Evolutionary conservation across 2,797 vertebrate genomes (phyloP).

Genomic region (Schizothorax lantsangensis): DNA sequence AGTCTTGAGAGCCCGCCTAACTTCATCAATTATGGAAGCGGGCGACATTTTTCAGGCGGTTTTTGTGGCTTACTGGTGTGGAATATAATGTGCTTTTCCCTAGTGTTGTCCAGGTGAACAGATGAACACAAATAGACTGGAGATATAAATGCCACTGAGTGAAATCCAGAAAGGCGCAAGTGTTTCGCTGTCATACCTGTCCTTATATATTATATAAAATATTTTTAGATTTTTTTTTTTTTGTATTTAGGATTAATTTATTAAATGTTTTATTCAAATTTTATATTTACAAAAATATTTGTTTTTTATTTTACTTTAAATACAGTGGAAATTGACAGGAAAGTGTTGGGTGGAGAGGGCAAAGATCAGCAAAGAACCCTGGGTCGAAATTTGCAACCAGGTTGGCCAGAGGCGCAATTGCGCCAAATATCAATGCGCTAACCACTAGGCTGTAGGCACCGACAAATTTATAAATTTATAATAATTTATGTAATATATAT

Average conservation of each 20-base stretch:
- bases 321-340: background rate
- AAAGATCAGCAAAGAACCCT: background rate
- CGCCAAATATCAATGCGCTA: too few species aligned
- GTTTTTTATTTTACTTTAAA: background rate
- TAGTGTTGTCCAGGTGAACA: slow-evolving; percentile 51
- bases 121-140: slow-evolving; percentile 25
- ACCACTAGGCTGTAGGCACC: too few species aligned
- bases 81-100: slow-evolving; percentile 50
- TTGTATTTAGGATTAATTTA: background rate
- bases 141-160: slow-evolving; percentile 55
- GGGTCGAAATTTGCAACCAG: too few species aligned
- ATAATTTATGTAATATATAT: too few species aligned
- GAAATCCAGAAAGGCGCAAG: slow-evolving; percentile 32
- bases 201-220: background rate
- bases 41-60: slow-evolving; percentile 56
- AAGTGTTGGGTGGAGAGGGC: background rate
- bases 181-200: background rate
- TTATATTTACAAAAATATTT: background rate
- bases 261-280: background rate
- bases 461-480: background rate
- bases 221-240: too few species aligned
- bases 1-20: slow-evolving; percentile 51
- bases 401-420: too few species aligned
- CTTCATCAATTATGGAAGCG: slow-evolving; percentile 64
- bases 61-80: slow-evolving; percentile 53